A percentile compares a stretch with the other conserved stretches of the same genome.
Conservation (phyloP, 2,113 vertebrate species). For the Gopherus flavomarginatus region DNA sequence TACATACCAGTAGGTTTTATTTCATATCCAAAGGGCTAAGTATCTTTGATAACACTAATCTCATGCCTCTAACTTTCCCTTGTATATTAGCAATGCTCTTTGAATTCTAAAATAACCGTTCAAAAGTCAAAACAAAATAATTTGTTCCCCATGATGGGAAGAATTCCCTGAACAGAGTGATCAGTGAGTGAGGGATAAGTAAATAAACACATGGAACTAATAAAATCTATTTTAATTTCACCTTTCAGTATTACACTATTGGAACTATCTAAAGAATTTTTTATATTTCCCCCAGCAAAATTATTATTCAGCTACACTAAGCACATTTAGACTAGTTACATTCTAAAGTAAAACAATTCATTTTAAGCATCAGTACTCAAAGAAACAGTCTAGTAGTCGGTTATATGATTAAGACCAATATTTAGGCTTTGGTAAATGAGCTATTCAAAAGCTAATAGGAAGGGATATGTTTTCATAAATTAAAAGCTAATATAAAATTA, state of each 20-base stretch:
- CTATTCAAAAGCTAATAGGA: background rate
- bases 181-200: background rate
- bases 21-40: conserved; percentile 8
- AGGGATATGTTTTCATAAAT: background rate
- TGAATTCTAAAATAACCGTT: background rate
- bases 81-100: background rate
- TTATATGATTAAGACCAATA: background rate
- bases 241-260: background rate
- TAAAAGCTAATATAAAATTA: background rate
- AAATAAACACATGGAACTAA: background rate
- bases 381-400: background rate
- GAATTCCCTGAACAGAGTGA: background rate
- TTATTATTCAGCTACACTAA: background rate
- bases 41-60: background rate
- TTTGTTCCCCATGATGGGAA: background rate
- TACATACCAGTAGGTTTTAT: background rate
- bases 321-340: background rate
- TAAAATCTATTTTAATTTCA: conserved; percentile 12
- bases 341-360: background rate
- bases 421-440: background rate
- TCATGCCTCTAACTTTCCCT: background rate
- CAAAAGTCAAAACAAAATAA: background rate
- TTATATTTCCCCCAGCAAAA: background rate
- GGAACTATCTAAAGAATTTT: background rate
- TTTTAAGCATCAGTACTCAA: background rate